Evolutionary conservation across 2,113 vertebrate genomes (phyloP).

Genomic region (Sturnus vulgaris): DNA sequence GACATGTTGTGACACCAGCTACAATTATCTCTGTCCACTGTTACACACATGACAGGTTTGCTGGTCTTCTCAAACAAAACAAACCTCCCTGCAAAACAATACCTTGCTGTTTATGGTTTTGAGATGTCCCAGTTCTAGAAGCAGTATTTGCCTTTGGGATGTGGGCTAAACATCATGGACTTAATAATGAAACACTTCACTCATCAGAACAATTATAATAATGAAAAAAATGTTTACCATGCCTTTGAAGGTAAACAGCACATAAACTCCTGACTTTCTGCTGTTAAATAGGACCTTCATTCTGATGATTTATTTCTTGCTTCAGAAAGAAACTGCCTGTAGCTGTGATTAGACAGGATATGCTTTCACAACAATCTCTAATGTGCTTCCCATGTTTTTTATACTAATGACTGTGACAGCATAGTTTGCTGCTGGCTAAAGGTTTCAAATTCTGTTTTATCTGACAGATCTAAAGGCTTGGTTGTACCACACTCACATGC

Average conservation of each 20-base stretch:
- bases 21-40: background rate
- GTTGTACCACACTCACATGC: background rate
- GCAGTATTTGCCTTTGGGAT: background rate
- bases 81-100: background rate
- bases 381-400: background rate
- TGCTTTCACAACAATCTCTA: background rate
- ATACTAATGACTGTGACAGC: background rate
- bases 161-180: background rate
- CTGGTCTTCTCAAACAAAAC: background rate
- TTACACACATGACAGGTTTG: background rate
- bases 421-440: background rate
- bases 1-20: background rate
- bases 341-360: background rate
- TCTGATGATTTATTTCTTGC: background rate
- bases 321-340: background rate
- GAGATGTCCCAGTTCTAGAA: background rate
- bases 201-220: background rate
- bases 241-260: background rate
- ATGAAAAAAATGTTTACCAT: background rate
- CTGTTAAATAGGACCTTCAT: background rate
- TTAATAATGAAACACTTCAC: background rate
- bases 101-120: background rate
- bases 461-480: background rate
- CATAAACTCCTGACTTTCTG: background rate
- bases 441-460: conserved; percentile 8